A percentile compares a stretch with the other conserved stretches of the same genome.
phyloP scores from a whole-genome alignment of 1,140 invertebrate genomes.

The Leptopilina clavipes region DNA sequence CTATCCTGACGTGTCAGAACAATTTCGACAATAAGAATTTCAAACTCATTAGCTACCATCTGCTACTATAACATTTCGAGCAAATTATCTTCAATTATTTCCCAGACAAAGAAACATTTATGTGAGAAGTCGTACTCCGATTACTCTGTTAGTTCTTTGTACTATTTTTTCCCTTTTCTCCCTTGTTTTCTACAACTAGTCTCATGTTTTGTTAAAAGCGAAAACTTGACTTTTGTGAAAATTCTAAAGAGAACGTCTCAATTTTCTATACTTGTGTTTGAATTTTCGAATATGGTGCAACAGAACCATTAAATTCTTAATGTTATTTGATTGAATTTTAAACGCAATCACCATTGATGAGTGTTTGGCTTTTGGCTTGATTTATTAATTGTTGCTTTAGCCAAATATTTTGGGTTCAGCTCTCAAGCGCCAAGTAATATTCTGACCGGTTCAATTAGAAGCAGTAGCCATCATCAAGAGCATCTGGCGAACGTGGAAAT shows the following conservation, averaged over 20 bases:
- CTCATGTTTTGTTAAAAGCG: no score
- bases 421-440: constrained; percentile 55
- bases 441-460: constrained; percentile 63
- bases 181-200: neutral
- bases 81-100: constrained; percentile 24
- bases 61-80: neutral
- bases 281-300: neutral
- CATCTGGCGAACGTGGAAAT: constrained; percentile 41
- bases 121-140: no score
- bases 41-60: constrained; percentile 30
- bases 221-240: no score
- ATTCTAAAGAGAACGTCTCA: no score
- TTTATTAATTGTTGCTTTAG: constrained; percentile 60
- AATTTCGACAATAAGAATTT: constrained; percentile 20
- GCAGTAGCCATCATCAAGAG: constrained; percentile 41
- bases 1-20: neutral
- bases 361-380: constrained; percentile 44
- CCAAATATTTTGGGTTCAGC: constrained; percentile 64
- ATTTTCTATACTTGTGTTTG: neutral
- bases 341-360: neutral
- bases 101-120: constrained; percentile 14
- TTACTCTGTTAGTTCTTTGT: neutral
- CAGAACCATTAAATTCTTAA: neutral
- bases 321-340: neutral
- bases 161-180: neutral